Conservation (phyloP, 2,113 vertebrate genomes). For the Mesocricetus auratus region DNA sequence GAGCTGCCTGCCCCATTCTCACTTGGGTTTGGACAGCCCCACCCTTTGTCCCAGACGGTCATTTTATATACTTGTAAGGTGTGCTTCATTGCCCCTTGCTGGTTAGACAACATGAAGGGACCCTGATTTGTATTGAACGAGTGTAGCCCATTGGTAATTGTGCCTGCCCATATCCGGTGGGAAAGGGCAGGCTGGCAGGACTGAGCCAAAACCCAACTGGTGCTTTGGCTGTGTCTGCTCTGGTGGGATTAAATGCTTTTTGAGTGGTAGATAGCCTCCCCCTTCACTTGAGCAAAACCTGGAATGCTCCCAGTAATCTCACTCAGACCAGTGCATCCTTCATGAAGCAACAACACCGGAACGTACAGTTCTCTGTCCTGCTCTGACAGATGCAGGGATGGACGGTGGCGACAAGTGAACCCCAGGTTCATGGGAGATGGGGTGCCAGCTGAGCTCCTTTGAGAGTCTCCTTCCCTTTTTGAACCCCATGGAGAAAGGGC, state of each 20-base stretch:
- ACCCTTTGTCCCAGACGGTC: not conserved
- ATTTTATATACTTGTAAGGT: not conserved
- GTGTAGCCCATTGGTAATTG: not conserved
- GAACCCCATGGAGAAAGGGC: not conserved
- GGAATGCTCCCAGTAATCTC: accelerated
- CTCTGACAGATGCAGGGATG: not conserved
- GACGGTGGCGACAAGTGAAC: not conserved
- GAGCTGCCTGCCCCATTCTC: not conserved
- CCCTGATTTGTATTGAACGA: not conserved
- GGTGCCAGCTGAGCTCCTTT: not conserved
- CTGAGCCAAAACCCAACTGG: not conserved
- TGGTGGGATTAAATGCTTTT: not conserved
- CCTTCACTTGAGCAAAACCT: not conserved
- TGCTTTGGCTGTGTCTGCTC: not conserved
- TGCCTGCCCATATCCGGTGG: not conserved
- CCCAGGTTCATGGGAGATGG: not conserved
- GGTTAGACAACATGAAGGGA: not conserved
- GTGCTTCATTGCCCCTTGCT: not conserved
- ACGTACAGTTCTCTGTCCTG: not conserved
- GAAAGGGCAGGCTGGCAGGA: not conserved
- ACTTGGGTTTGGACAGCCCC: not conserved
- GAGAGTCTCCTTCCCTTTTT: not conserved
- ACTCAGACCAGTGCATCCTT: not conserved
- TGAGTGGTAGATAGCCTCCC: not conserved
- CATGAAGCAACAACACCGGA: not conserved